Conservation (phyloP, 2,888 invertebrate genomes). For the Meteorus cinctellus region DNA sequence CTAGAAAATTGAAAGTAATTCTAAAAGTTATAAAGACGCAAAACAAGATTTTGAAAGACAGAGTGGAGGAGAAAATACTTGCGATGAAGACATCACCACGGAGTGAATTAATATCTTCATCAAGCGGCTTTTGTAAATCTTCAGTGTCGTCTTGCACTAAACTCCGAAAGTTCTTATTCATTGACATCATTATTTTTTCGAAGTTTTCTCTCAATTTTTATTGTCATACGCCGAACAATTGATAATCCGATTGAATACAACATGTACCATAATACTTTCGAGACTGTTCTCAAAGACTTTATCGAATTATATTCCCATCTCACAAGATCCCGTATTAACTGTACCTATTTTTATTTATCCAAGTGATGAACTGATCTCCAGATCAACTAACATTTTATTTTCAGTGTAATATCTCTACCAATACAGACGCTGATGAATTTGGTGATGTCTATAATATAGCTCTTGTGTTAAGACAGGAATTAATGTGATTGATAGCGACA, state of each 20-base stretch:
- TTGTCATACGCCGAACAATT: too few species aligned
- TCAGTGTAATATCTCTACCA: neutral
- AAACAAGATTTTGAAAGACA: slow-evolving; percentile 35
- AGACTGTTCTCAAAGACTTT: too few species aligned
- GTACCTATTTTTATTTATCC: too few species aligned
- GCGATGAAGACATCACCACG: neutral
- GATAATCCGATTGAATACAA: too few species aligned
- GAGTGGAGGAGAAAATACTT: slow-evolving; percentile 16
- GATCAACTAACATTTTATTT: too few species aligned
- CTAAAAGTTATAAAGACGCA: slow-evolving; percentile 8
- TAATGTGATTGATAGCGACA: slow-evolving; percentile 1
- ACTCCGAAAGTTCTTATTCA: neutral
- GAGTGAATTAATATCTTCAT: slow-evolving; percentile 1
- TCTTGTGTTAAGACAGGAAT: neutral
- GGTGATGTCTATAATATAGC: neutral
- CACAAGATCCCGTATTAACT: too few species aligned
- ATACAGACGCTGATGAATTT: neutral
- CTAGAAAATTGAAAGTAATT: slow-evolving; percentile 21
- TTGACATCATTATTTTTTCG: too few species aligned
- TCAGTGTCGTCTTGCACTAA: neutral
- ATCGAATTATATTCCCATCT: too few species aligned
- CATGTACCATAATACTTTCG: too few species aligned
- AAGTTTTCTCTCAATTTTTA: too few species aligned
- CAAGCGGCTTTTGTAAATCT: neutral
- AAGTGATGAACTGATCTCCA: too few species aligned